A percentile compares a stretch with the other conserved stretches of the same genome.
phyloP scores from a whole-genome alignment of 2,888 invertebrate genomes.

The Limenitis camilla region DNA sequence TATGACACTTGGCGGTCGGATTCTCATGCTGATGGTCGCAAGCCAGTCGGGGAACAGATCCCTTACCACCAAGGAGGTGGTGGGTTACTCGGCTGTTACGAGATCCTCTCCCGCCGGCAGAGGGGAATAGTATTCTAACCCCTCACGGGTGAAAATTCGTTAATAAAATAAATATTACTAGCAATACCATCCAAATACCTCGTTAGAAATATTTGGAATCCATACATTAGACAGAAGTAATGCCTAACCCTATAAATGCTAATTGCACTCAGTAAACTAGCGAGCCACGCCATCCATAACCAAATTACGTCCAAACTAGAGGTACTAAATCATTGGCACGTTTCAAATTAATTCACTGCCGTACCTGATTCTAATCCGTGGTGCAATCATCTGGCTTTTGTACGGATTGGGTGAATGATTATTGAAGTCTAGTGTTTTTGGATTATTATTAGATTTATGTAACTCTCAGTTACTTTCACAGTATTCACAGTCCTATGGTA shows the following conservation, averaged over 20 bases:
- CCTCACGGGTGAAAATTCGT: slow-evolving; percentile 3
- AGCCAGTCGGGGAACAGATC: too few relatives aligned
- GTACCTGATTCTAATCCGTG: slow-evolving; percentile 44
- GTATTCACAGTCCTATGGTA: too few relatives aligned
- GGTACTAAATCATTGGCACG: slow-evolving; percentile 61
- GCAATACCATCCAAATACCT: not conserved
- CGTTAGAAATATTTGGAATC: slow-evolving; percentile 3
- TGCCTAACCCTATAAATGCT: slow-evolving; percentile 38
- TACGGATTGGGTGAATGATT: slow-evolving; percentile 28
- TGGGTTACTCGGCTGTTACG: too few relatives aligned
- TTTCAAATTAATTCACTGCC: slow-evolving; percentile 59
- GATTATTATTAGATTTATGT: not conserved
- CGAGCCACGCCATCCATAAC: slow-evolving; percentile 47
- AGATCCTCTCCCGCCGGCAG: too few relatives aligned
- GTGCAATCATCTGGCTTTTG: slow-evolving; percentile 52
- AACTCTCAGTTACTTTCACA: not conserved
- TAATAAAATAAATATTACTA: not conserved
- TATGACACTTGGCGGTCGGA: too few relatives aligned
- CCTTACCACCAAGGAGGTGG: too few relatives aligned
- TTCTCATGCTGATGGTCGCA: too few relatives aligned
- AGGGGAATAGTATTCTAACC: too few relatives aligned
- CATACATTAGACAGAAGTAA: slow-evolving; percentile 22
- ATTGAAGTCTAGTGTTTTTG: slow-evolving; percentile 22
- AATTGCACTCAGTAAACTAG: slow-evolving; percentile 47
- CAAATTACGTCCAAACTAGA: slow-evolving; percentile 50